Conservation (phyloP, 2,888 invertebrate genomes). For the Belgica antarctica region DNA sequence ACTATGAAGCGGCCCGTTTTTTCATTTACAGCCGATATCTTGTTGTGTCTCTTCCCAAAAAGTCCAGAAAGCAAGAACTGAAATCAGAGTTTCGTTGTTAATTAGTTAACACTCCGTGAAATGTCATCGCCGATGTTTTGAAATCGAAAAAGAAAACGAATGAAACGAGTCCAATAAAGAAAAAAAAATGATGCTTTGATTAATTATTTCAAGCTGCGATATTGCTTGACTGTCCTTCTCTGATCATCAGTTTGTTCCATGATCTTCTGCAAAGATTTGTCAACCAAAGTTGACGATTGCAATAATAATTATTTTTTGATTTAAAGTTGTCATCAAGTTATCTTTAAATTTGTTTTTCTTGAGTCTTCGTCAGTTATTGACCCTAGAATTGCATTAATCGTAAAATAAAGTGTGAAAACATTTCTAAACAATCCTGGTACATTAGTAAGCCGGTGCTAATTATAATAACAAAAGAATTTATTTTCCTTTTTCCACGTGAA, state of each 20-base stretch:
- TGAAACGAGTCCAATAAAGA: no score
- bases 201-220: background rate
- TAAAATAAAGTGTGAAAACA: background rate
- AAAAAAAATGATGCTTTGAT: background rate
- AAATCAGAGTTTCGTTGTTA: no score
- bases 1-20: background rate
- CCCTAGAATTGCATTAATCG: no score
- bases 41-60: background rate
- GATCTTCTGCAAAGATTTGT: no score
- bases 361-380: background rate
- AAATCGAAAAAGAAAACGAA: background rate
- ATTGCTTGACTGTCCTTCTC: background rate
- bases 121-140: constrained; percentile 14
- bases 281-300: no score
- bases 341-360: background rate
- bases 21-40: background rate
- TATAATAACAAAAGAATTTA: constrained; percentile 1
- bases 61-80: background rate
- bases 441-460: background rate
- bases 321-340: no score
- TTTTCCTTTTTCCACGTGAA: background rate
- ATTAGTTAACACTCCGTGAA: constrained; percentile 28
- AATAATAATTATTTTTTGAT: no score
- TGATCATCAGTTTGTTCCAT: background rate
- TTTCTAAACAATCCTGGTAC: constrained; percentile 3